phyloP scores from a whole-genome alignment of 2,113 vertebrate species.

The Myotis davidii region DNA sequence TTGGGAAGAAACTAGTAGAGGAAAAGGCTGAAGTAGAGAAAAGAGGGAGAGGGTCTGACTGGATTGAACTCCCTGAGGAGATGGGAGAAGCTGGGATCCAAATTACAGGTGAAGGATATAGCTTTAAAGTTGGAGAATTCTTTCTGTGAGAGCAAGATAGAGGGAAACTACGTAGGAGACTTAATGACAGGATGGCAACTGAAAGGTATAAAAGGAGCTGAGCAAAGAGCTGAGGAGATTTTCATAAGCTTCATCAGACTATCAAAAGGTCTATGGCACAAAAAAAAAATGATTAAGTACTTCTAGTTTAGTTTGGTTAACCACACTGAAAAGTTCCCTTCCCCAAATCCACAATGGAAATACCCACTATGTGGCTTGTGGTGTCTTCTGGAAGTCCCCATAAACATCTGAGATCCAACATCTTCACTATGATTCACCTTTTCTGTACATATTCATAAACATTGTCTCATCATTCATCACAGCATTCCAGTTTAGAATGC shows the following conservation, averaged over 20 bases:
- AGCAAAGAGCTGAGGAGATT: too few relatives aligned
- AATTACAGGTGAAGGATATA: not conserved
- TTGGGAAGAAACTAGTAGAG: not conserved
- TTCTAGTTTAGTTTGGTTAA: too few relatives aligned
- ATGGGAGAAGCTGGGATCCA: not conserved
- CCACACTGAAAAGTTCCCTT: too few relatives aligned
- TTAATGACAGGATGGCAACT: not conserved
- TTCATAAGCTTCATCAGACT: too few relatives aligned
- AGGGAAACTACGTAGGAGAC: not conserved
- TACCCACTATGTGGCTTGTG: not conserved
- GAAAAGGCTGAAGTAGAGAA: not conserved
- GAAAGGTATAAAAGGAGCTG: too few relatives aligned
- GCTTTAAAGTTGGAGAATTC: not conserved
- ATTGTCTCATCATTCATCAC: not conserved
- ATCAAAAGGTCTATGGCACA: too few relatives aligned
- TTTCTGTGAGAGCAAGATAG: not conserved
- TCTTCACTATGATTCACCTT: slow-evolving; percentile 1
- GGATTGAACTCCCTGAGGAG: not conserved
- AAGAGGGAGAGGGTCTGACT: not conserved
- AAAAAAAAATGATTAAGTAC: too few relatives aligned
- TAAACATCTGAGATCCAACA: not conserved
- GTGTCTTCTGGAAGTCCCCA: not conserved
- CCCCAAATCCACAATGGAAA: too few relatives aligned
- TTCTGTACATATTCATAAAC: not conserved
- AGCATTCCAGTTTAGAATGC: not conserved